These are phyloP conservation scores for Branchinecta sandiegonensis DNA, from an alignment of 2,888 invertebrate genomes.

Conservation along the genomic window DNA sequence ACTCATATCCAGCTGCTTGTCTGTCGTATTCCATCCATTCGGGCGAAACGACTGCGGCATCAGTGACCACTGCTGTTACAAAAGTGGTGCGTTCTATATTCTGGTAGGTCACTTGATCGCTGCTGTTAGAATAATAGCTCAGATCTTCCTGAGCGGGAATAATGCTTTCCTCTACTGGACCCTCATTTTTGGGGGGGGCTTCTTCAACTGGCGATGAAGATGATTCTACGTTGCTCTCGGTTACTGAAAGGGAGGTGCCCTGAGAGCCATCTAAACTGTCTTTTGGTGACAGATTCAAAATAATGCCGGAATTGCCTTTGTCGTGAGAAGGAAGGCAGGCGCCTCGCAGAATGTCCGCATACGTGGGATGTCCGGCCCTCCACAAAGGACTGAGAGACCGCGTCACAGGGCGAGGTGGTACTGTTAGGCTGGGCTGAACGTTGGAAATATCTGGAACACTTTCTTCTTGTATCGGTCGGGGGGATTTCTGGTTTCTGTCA, in stretches of 20 bases:
- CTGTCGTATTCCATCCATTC: not conserved
- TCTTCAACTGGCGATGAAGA: not conserved
- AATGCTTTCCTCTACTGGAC: not conserved
- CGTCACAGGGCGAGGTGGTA: slow-evolving; percentile 26
- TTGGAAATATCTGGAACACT: not conserved
- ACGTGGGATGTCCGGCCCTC: slow-evolving; percentile 47
- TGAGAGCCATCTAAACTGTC: not conserved
- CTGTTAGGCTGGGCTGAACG: not conserved
- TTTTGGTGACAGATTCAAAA: slow-evolving; percentile 12
- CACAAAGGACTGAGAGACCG: slow-evolving; percentile 56
- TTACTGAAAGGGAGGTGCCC: not conserved
- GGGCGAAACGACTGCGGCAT: no score
- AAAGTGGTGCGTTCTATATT: not conserved
- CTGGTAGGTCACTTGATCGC: not conserved
- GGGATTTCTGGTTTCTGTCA: not conserved
- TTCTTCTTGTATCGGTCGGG: not conserved
- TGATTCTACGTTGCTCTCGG: slow-evolving; percentile 3
- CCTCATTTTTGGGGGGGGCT: slow-evolving; percentile 27
- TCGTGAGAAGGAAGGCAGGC: slow-evolving; percentile 24
- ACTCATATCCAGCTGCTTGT: not conserved
- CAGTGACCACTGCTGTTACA: not conserved
- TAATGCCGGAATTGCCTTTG: slow-evolving; percentile 20
- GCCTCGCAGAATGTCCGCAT: slow-evolving; percentile 63
- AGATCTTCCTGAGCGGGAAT: not conserved
- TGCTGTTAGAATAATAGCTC: not conserved